A percentile compares a stretch with the other conserved stretches of the same genome.
Conservation (phyloP, 1,140 invertebrate species). For the Drosophila sp. region DNA sequence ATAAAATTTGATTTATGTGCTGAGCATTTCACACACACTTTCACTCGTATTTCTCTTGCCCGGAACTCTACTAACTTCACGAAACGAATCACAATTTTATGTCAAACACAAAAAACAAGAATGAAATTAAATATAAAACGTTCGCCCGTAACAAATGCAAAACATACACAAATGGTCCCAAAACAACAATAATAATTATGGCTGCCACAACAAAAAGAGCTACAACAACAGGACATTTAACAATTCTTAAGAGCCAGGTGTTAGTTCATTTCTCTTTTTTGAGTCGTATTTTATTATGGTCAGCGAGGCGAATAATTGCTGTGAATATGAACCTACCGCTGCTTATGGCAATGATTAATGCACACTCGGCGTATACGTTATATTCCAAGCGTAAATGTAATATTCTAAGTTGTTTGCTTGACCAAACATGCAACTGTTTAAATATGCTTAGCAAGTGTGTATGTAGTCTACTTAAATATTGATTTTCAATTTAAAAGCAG, state of each 20-base stretch:
- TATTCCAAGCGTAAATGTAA: constrained; percentile 21
- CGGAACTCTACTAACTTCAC: neutral
- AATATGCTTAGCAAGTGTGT: neutral
- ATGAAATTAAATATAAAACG: constrained; percentile 40
- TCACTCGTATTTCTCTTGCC: constrained; percentile 16
- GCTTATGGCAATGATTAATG: constrained; percentile 35
- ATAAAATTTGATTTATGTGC: constrained; percentile 76
- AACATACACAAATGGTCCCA: constrained; percentile 48
- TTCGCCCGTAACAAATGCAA: constrained; percentile 34
- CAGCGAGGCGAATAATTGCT: constrained; percentile 54
- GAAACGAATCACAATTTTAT: constrained; percentile 41
- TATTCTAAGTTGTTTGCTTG: constrained; percentile 9
- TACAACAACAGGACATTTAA: constrained; percentile 5
- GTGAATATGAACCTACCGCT: constrained; percentile 34
- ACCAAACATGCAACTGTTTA: neutral
- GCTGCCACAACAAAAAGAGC: constrained; percentile 5
- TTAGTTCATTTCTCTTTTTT: constrained; percentile 11
- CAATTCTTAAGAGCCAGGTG: constrained; percentile 46
- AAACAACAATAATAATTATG: constrained; percentile 40
- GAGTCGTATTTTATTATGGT: constrained; percentile 31
- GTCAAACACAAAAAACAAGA: constrained; percentile 18
- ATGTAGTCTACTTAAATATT: constrained; percentile 16
- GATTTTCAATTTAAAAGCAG: constrained; percentile 44
- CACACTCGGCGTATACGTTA: constrained; percentile 30
- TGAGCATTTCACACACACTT: constrained; percentile 44